phyloP scores from a whole-genome alignment of 2,113 vertebrate species.

The Psammodynastes pulverulentus region DNA sequence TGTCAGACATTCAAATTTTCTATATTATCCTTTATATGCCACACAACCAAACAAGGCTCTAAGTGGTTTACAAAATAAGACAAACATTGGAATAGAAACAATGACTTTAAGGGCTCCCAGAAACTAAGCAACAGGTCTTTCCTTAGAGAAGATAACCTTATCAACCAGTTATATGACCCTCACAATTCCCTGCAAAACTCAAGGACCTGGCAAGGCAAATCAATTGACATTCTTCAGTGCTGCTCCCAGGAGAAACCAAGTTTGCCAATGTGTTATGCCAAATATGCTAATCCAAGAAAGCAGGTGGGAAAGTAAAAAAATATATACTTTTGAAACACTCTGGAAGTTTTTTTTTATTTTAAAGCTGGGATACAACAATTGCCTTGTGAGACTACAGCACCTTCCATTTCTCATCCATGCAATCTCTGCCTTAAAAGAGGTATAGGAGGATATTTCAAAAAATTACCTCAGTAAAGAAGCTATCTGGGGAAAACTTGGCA shows the following conservation, averaged over 20 bases:
- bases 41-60: background rate
- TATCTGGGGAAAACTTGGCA: background rate
- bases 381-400: background rate
- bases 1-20: background rate
- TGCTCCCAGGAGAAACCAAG: background rate
- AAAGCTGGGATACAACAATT: background rate
- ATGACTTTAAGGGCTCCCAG: background rate
- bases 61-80: background rate
- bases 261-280: background rate
- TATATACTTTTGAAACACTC: background rate
- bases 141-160: background rate
- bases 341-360: background rate
- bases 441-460: background rate
- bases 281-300: background rate
- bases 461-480: background rate
- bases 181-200: background rate
- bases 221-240: background rate
- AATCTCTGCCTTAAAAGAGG: background rate
- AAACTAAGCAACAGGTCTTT: background rate
- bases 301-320: background rate
- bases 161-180: background rate
- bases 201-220: background rate
- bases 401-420: background rate
- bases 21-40: background rate
- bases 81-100: background rate